Conservation (phyloP, 2,113 vertebrate species). For the Podocnemis expansa region DNA sequence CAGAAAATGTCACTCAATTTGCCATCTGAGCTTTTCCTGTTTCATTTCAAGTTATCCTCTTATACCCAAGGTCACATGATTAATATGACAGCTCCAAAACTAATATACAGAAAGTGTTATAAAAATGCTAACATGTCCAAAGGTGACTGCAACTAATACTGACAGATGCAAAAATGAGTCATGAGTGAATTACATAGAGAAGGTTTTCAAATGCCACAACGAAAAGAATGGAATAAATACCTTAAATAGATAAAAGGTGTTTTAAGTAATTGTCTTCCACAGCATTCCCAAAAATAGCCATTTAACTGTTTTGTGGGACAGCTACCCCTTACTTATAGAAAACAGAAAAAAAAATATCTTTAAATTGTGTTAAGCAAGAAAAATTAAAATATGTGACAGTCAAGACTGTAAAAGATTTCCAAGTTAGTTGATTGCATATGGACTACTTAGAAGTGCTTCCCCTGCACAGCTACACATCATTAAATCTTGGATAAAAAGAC, state of each 20-base stretch:
- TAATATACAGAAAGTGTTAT: not conserved
- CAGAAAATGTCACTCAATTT: not conserved
- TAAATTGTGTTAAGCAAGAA: not conserved
- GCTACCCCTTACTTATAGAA: not conserved
- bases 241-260: not conserved
- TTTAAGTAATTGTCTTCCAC: not conserved
- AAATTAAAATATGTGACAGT: not conserved
- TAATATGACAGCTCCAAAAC: not conserved
- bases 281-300: not conserved
- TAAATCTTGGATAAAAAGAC: not conserved
- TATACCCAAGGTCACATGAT: not conserved
- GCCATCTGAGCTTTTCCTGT: not conserved
- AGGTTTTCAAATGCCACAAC: not conserved
- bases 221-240: not conserved
- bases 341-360: not conserved
- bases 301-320: not conserved
- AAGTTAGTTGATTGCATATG: not conserved
- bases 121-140: not conserved
- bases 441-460: not conserved
- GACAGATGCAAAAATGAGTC: not conserved
- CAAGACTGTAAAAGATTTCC: not conserved
- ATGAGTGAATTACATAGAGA: not conserved
- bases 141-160: not conserved
- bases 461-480: not conserved
- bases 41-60: not conserved